Conservation (phyloP, 2,797 vertebrate species). For the Melanotaenia maccullochi region DNA sequence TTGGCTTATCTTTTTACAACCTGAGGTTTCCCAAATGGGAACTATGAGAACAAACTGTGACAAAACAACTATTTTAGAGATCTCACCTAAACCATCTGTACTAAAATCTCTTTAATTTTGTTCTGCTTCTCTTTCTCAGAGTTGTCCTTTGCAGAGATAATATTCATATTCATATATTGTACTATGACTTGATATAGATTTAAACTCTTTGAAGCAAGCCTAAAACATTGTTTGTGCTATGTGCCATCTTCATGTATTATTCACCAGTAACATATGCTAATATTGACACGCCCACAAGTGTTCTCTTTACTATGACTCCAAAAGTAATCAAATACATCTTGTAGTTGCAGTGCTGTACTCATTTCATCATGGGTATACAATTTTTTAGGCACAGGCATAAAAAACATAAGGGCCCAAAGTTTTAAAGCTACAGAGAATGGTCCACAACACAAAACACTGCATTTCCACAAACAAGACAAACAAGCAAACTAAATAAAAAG, state of each 20-base stretch:
- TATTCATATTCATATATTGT: background rate
- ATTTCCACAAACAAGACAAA: background rate
- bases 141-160: background rate
- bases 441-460: background rate
- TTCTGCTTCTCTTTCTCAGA: background rate
- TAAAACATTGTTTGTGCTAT: background rate
- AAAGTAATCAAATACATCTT: background rate
- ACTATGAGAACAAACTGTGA: background rate
- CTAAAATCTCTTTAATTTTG: background rate
- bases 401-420: background rate
- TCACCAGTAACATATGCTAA: background rate
- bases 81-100: background rate
- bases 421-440: background rate
- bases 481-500: background rate
- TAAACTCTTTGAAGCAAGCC: background rate
- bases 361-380: background rate
- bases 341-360: background rate
- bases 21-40: background rate
- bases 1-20: background rate
- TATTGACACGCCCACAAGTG: background rate
- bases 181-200: background rate
- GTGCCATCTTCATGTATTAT: background rate
- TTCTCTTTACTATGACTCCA: too few relatives aligned
- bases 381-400: background rate
- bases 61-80: background rate